Evolutionary conservation across 2,113 vertebrate species (phyloP), one percentile per base, ranked within the genome.

Genomic region (Synchiropus splendidus): DNA sequence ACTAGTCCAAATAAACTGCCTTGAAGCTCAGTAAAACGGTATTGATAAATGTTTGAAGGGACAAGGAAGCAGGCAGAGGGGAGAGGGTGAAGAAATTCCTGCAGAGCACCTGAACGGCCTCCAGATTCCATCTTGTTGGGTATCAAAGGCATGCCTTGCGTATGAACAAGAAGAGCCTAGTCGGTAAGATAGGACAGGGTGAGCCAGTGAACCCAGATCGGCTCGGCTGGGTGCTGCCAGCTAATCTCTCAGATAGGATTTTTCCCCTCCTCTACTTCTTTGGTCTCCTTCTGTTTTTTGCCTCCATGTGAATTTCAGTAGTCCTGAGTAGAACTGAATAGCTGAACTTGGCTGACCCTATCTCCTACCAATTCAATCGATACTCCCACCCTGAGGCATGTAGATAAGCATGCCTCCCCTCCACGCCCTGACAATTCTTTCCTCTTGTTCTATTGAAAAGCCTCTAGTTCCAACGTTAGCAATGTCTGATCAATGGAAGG

Each of bases 71-170:
- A 30, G 61, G 53, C 58, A 38, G 60, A 36, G 66, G 71, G 60
- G 51, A 53, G 43, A 34, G 17, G 40, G 36, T 16, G 35, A 48
- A 51, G 50, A 21, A 40, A 32, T 46, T 54, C 49, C 55, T 52
- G 67, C 72, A 85, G 82, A 81, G 67, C 77, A 87, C 77, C 78
- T 81, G 84, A 80, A 80, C 80, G 78, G 81, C 81, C 86, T 85
- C 72, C 81, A 76, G 83, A 86, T 86, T 83, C 81, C 77, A 80
- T 79, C 74, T 78, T 62, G 79, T 76, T 46, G 47, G 78, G 75
- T 80, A 80, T 85, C 82, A 86, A 85, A 87, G 83, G 75, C 76
- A 61, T 68, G 76, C 81, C 80, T 78, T 80, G 75, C 80, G 70
- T 80, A 55, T 69, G 80, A 83, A 81, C 72, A 82, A 80, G n/a